Base-by-base conservation (phyloP, 2,113 vertebrate species). In the Boulengeromyrus knoepffleri region DNA sequence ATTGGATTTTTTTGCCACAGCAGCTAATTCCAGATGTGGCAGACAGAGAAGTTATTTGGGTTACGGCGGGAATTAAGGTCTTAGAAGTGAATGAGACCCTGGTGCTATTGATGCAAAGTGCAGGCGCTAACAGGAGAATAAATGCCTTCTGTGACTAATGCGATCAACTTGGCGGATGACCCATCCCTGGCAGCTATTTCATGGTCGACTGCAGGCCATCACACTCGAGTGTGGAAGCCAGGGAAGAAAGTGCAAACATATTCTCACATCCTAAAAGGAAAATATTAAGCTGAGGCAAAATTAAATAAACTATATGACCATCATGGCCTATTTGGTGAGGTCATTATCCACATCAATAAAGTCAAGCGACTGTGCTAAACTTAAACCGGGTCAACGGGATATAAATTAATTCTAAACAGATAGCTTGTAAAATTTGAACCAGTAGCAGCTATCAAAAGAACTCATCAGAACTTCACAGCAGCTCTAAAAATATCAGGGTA, bases 111-210 rank as follows among this genome's bases (percentile, higher is more conserved):
- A 80, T n/a, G 36, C 62, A 74, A 21, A 50, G 27, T 74, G 15
- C 42, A 70, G 27, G 13, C 27, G 13, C 17, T 87, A 56, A 87
- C 17, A 31, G 53, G 27, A 58, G 50, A 47, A 80, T 74, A 70
- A 77, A 80, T 88, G 56, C 89, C 85, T 56, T 13, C 39, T 36
- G 88, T 74, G 70, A 52, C 70, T 19, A 80, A 80, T 77, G 46
- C 3, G 46, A 36, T 89, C n/a, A 53, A 21, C 62, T 80, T 49
- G 53, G 87, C 39, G 39, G 36, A 3, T 49, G 45, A 31, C 46
- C 58, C 88, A 7, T 49, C 58, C 66, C n/a, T 2, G 6, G 5
- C 5, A 88, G 88, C 62, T 66, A 56, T 89, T 89, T 52, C 70
- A 83, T n/a, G 74, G 31, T 12, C 31, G 49, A 53, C 53, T n/a